Percentiles rank a stretch among this genome's conserved stretches.
These are phyloP conservation scores for Ceryle rudis DNA, from an alignment of 2,797 vertebrate species.

Conservation along the genomic window DNA sequence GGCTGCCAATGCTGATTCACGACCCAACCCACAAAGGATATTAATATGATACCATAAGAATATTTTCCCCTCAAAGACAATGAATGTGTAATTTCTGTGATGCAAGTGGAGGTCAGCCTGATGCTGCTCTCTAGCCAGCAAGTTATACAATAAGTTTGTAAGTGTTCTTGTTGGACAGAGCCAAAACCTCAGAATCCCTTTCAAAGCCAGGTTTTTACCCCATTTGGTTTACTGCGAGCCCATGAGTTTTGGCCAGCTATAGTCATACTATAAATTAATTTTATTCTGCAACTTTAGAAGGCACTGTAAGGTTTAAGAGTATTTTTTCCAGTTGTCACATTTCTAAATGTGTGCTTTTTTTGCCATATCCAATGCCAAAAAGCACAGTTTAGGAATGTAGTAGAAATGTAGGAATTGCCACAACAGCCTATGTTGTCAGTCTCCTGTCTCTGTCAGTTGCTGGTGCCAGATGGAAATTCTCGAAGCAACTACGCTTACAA, in stretches of 20 bases:
- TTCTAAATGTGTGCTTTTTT: conserved; percentile 38
- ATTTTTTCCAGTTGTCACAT: conserved; percentile 57
- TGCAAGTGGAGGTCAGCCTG: conserved; percentile 57
- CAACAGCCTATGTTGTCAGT: conserved; percentile 19
- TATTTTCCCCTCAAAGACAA: conserved; percentile 25
- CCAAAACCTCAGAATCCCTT: conserved; percentile 45
- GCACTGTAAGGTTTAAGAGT: conserved; percentile 51
- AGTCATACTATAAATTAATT: conserved; percentile 64
- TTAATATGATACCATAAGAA: conserved; percentile 58
- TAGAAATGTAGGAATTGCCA: conserved; percentile 25
- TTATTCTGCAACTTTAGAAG: conserved; percentile 69
- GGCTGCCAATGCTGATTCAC: conserved; percentile 71
- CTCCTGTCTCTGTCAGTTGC: neutral
- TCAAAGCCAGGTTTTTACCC: conserved; percentile 46
- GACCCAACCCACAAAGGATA: conserved; percentile 47
- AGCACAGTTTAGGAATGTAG: conserved; percentile 36
- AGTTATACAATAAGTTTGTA: conserved; percentile 59
- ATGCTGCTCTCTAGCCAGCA: conserved; percentile 8
- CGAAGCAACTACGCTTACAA: conserved; percentile 15
- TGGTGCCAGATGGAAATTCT: conserved; percentile 52
- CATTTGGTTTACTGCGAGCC: conserved; percentile 41
- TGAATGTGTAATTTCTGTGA: conserved; percentile 65
- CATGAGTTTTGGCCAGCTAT: conserved; percentile 24
- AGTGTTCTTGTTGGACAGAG: neutral
- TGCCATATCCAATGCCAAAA: conserved; percentile 22